Percentiles rank a stretch among this genome's conserved stretches.
These are phyloP conservation scores for Clavelina lepadiformis DNA, from an alignment of 23 tunicate genomes.

Conservation along the genomic window DNA sequence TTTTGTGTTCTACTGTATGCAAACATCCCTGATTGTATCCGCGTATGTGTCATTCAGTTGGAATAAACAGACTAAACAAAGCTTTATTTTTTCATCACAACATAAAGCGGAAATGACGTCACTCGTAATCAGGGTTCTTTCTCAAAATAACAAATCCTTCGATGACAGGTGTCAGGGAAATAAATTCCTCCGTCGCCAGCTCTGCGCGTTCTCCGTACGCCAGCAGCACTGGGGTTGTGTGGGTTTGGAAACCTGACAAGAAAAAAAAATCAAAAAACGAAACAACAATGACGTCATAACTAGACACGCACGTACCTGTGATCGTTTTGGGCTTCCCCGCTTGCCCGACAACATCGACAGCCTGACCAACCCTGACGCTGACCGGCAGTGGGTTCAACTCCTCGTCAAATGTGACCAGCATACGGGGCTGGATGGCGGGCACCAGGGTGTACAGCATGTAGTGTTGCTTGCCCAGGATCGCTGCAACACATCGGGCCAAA, in stretches of 20 bases:
- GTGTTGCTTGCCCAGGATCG: slow-evolving; percentile 85
- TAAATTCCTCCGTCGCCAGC: slow-evolving; percentile 93
- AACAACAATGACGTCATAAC: background rate
- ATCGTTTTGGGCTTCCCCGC: slow-evolving; percentile 98
- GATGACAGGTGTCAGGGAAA: slow-evolving; percentile 83
- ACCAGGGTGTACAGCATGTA: slow-evolving; percentile 87
- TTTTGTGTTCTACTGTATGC: no score
- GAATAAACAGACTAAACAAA: no score
- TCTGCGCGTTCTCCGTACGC: slow-evolving; percentile 98
- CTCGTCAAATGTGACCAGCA: slow-evolving; percentile 89
- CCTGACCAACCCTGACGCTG: slow-evolving; percentile 96
- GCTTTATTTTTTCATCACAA: no score
- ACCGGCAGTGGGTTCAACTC: slow-evolving; percentile 77
- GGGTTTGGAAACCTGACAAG: slow-evolving; percentile 86
- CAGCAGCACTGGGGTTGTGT: slow-evolving; percentile 93
- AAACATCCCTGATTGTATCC: no score
- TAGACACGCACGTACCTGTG: slow-evolving; percentile 44
- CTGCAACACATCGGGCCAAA: no score
- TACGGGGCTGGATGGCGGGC: slow-evolving; percentile 93
- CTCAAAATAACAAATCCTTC: slow-evolving; percentile 93
- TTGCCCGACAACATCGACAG: slow-evolving; percentile 99
- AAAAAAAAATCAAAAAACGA: background rate
- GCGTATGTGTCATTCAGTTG: no score
- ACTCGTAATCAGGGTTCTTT: slow-evolving; percentile 87
- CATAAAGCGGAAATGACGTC: background rate